These are phyloP conservation scores for Rhynchonycteris naso DNA, from an alignment of 2,797 vertebrate species.

Conservation along the genomic window DNA sequence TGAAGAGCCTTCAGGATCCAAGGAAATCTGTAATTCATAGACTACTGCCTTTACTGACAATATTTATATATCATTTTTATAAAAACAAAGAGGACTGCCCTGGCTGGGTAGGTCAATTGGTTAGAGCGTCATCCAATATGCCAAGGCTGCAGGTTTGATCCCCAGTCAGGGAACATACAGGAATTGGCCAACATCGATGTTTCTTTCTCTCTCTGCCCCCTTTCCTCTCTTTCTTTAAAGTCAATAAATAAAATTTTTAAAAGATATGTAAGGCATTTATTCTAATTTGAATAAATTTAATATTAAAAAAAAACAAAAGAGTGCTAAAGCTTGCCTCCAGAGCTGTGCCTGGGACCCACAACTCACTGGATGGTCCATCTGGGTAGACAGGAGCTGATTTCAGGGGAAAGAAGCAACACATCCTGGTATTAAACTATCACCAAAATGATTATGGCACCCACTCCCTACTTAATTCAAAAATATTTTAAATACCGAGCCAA, in stretches of 20 bases:
- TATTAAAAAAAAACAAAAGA: too few species aligned
- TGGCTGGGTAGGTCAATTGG: too few species aligned
- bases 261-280: too few species aligned
- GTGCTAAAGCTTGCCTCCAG: rapidly evolving
- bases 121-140: too few species aligned
- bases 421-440: not conserved
- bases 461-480: not conserved
- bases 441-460: rapidly evolving
- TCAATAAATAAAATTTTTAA: too few species aligned
- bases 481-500: not conserved
- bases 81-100: not conserved
- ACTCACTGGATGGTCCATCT: not conserved
- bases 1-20: not conserved
- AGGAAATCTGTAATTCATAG: not conserved
- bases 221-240: too few species aligned
- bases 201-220: too few species aligned
- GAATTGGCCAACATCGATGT: too few species aligned
- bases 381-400: not conserved
- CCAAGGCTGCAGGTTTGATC: too few species aligned
- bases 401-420: not conserved
- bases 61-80: not conserved
- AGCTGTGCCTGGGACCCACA: not conserved
- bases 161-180: too few species aligned
- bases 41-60: not conserved
- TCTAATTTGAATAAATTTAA: too few species aligned